Percentiles rank a stretch among this genome's conserved stretches.
phyloP scores from a whole-genome alignment of 2,888 invertebrate genomes.

The Erynnis tages region DNA sequence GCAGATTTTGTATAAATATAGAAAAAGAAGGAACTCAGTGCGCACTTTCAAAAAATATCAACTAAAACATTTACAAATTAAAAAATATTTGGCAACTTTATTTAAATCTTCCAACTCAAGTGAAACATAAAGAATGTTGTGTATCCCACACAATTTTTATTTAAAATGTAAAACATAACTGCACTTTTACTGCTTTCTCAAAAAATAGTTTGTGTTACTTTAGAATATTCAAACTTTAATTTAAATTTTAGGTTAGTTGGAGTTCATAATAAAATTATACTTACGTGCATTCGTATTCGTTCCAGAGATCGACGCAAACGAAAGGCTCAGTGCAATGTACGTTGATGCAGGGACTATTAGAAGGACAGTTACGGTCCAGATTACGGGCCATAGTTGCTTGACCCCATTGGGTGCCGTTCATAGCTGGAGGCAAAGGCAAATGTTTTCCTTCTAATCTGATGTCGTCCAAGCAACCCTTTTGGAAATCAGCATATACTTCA shows the following conservation, averaged over 20 bases:
- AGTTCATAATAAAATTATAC: slow-evolving; percentile 57
- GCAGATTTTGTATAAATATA: slow-evolving; percentile 9
- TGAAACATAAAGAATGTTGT: slow-evolving; percentile 17
- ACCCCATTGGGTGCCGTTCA: slow-evolving; percentile 98
- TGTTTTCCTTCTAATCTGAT: slow-evolving; percentile 96
- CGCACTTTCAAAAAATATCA: slow-evolving; percentile 35
- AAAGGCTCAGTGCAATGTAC: slow-evolving; percentile 96
- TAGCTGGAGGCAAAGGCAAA: slow-evolving; percentile 95
- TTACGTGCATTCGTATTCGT: slow-evolving; percentile 99
- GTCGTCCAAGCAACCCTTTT: slow-evolving; percentile 90
- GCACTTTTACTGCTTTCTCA: slow-evolving; percentile 1
- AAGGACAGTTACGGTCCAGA: slow-evolving; percentile 94
- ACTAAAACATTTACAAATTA: slow-evolving; percentile 17
- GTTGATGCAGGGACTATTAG: slow-evolving; percentile 96
- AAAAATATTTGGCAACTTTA: slow-evolving; percentile 3
- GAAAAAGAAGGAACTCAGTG: slow-evolving; percentile 40
- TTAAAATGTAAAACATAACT: slow-evolving; percentile 18
- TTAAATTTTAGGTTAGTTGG: neutral
- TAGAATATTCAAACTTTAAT: slow-evolving; percentile 2
- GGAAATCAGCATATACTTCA: slow-evolving; percentile 96
- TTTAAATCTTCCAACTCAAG: neutral
- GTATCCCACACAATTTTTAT: too few relatives aligned
- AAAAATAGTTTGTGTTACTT: slow-evolving; percentile 7
- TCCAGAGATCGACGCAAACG: slow-evolving; percentile 98
- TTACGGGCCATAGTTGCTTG: slow-evolving; percentile 97